Percentiles rank a stretch among this genome's conserved stretches.
Evolutionary conservation across 2,888 invertebrate species (phyloP).

Genomic region (Eulithis prunata): DNA sequence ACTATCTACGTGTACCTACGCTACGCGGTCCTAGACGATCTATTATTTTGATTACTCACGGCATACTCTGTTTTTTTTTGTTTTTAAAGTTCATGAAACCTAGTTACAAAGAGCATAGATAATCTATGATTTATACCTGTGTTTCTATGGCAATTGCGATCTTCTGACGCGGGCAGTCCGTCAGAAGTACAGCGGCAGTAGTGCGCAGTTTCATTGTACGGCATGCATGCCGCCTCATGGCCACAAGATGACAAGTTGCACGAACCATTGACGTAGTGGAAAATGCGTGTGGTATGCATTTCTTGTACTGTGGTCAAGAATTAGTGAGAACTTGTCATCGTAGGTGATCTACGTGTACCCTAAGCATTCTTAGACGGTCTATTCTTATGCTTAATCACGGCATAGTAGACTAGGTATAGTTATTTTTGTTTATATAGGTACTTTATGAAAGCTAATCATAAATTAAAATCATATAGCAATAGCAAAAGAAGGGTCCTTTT

Average conservation of each 20-base stretch:
- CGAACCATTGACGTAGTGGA: slow-evolving; percentile 60
- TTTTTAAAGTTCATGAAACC: too few species aligned
- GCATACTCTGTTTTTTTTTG: too few species aligned
- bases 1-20: too few species aligned
- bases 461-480: too few species aligned
- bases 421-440: too few species aligned
- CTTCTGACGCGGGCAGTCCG: slow-evolving; percentile 84
- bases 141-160: slow-evolving; percentile 85
- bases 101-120: too few species aligned
- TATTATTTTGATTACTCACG: too few species aligned
- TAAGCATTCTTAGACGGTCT: not conserved
- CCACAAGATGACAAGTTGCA: slow-evolving; percentile 84
- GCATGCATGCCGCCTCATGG: slow-evolving; percentile 86
- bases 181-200: slow-evolving; percentile 88
- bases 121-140: slow-evolving; percentile 72
- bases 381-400: too few species aligned
- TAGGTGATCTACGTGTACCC: not conserved
- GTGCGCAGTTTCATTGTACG: slow-evolving; percentile 76
- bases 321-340: not conserved
- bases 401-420: too few species aligned
- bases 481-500: too few species aligned
- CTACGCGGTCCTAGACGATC: too few species aligned
- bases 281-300: not conserved
- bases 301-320: not conserved
- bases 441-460: too few species aligned